phyloP scores from a whole-genome alignment of 2,113 vertebrate species.

The Poecile atricapillus region DNA sequence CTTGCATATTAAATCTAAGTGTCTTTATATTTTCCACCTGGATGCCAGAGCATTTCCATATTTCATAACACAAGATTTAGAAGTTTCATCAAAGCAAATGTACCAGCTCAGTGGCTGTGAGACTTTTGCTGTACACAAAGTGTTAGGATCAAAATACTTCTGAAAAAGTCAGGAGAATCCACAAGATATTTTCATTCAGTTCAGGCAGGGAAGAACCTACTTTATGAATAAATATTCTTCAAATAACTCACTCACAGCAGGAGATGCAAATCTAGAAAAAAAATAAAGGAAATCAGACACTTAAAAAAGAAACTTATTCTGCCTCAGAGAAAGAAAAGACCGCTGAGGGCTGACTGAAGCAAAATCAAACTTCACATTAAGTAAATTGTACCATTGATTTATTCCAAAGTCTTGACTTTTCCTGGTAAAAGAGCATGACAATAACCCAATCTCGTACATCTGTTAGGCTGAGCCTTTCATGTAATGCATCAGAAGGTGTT shows the following conservation, averaged over 20 bases:
- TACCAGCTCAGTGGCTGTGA: not conserved
- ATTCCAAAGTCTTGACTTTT: constrained; percentile 8
- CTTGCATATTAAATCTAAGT: not conserved
- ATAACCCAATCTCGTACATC: not conserved
- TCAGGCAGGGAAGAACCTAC: not conserved
- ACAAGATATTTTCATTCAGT: not conserved
- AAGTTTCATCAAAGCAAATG: constrained; percentile 14
- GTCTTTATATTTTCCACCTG: not conserved
- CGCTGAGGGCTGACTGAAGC: not conserved
- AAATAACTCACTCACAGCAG: constrained; percentile 7
- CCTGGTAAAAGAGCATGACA: constrained; percentile 8
- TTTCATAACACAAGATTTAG: constrained; percentile 13
- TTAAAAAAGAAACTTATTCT: constrained; percentile 19
- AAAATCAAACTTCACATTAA: constrained; percentile 41
- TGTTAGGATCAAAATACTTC: constrained; percentile 39
- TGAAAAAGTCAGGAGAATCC: constrained; percentile 8
- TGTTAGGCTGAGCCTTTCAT: constrained; percentile 10
- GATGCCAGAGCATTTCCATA: not conserved
- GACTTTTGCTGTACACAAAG: not conserved
- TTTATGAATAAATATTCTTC: constrained; percentile 45
- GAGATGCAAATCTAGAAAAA: not conserved
- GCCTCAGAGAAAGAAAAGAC: not conserved
- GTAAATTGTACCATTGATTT: constrained; percentile 37
- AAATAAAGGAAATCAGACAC: not conserved
- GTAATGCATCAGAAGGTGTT: constrained; percentile 48